Evolutionary conservation across 92 coral and sea anemone genomes (phyloP), one percentile per base, ranked within the genome.

Genomic region (Micromussa lordhowensis): DNA sequence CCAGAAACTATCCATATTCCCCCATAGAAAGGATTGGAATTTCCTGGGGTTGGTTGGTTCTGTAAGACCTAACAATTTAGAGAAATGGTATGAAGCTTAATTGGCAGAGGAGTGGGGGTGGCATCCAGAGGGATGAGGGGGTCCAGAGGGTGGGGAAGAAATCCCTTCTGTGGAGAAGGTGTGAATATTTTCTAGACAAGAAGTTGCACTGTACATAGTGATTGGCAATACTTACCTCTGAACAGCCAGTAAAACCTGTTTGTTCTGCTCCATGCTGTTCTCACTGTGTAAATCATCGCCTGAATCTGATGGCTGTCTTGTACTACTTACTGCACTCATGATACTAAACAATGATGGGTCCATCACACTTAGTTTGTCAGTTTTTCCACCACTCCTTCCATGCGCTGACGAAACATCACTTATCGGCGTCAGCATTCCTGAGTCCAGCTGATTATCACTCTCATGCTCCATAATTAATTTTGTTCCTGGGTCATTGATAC

Each of bases 221-320:
- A 51, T 29, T 24, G 22, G 26, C 36, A 12, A 1, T 4, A 19
- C 28, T 36, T 61, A 94, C 99, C 99, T 98, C 78, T 98, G 99
- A 87, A 96, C 87, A 26, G 98, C 93, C 54, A 98, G 92, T 63
- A 98, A 85, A 68, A 92, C 79, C 88, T 98, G 98, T 84, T 95
- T 93, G 77, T 92, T 93, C 85, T 96, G 99, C 75, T 96, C 92
- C 85, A 96, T 85, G 85, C 93, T 94, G 85, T 83, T 90, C 66
- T 91, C 94, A 85, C 96, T 93, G 5, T 75, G 79, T 40, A 82
- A 59, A 55, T 91, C 98, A 34, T 93, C 98, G 10, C 57, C 72
- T 81, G 84, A 72, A 30, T 89, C 92, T 11, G 95, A 90, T 19
- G 88, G 89, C 63, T 91, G 90, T 77, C 91, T 88, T 59, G 98